Evolutionary conservation across 2,797 vertebrate genomes (phyloP).

Genomic region (Spea hammondii): DNA sequence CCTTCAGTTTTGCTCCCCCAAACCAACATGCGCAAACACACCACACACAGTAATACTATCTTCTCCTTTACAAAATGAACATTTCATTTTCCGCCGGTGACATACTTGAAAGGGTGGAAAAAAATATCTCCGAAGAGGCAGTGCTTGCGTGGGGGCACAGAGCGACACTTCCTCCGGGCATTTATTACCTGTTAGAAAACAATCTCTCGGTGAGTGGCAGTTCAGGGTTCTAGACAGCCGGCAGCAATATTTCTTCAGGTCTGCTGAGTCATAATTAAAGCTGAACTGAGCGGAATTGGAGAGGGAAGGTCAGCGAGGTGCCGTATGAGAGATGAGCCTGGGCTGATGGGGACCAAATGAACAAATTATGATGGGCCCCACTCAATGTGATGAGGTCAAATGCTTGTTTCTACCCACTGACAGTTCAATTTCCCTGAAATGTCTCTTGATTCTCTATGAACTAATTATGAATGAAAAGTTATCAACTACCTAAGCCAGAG

Average conservation of each 20-base stretch:
- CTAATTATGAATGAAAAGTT: slow-evolving; percentile 99
- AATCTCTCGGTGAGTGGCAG: slow-evolving; percentile 94
- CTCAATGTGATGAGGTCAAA: slow-evolving; percentile 99
- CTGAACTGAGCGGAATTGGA: slow-evolving; percentile 92
- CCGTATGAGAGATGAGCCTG: slow-evolving; percentile 84
- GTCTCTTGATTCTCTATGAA: slow-evolving; percentile 87
- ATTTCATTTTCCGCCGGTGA: slow-evolving; percentile 59
- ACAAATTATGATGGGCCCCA: slow-evolving; percentile 99
- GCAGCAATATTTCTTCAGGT: slow-evolving; percentile 83
- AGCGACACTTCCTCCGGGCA: slow-evolving; percentile 77
- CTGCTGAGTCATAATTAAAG: slow-evolving; percentile 98
- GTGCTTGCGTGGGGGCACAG: slow-evolving; percentile 63
- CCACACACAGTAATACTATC: too few species aligned
- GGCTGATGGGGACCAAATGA: slow-evolving; percentile 99
- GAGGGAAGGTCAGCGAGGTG: slow-evolving; percentile 88
- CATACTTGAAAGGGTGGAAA: slow-evolving; percentile 56
- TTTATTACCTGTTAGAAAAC: slow-evolving; percentile 92
- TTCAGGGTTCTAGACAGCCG: slow-evolving; percentile 88
- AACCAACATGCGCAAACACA: too few species aligned
- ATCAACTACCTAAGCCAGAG: slow-evolving; percentile 89
- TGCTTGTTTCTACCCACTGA: slow-evolving; percentile 93
- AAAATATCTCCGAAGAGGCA: slow-evolving; percentile 59
- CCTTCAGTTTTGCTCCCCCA: too few species aligned
- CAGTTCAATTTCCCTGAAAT: slow-evolving; percentile 99
- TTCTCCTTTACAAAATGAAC: slow-evolving; percentile 51